A percentile compares a stretch with the other conserved stretches of the same genome.
Evolutionary conservation across 37 sponge, comb jelly and placozoan species (phyloP).

Genomic region (Cliona cf. orientalis): DNA sequence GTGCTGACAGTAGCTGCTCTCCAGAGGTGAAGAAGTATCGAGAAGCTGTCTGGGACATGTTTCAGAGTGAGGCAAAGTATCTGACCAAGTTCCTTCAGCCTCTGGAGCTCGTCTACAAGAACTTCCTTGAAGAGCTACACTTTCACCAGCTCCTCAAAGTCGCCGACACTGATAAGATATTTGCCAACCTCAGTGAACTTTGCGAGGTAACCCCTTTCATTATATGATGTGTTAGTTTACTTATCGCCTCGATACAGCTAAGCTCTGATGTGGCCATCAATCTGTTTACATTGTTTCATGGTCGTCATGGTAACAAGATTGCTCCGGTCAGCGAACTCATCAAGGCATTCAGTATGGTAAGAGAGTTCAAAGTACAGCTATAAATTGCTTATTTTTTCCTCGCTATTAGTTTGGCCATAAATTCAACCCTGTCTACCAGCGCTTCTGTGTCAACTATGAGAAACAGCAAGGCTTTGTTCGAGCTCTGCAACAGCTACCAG

Average conservation of each 20-base stretch:
- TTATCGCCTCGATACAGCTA: constrained; percentile 11
- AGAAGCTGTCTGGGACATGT: constrained; percentile 64
- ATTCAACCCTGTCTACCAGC: constrained; percentile 65
- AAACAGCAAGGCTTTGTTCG: constrained; percentile 45
- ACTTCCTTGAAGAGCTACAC: constrained; percentile 54
- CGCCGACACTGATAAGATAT: constrained; percentile 51
- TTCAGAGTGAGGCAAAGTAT: constrained; percentile 56
- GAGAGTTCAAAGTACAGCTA: background rate
- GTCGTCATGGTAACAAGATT: constrained; percentile 4
- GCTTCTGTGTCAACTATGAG: constrained; percentile 65
- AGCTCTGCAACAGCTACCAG: constrained; percentile 29
- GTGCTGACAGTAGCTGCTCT: background rate
- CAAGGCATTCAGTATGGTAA: constrained; percentile 56
- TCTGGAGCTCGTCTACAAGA: constrained; percentile 56
- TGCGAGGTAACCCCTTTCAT: constrained; percentile 56
- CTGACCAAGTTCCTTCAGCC: constrained; percentile 41
- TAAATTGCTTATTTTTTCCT: background rate
- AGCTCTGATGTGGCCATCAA: constrained; percentile 25
- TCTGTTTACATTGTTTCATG: constrained; percentile 45
- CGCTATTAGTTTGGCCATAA: constrained; percentile 61
- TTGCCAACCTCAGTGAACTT: constrained; percentile 61
- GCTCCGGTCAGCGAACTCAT: constrained; percentile 47
- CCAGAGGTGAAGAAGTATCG: constrained; percentile 17
- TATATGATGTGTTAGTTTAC: too few relatives aligned
- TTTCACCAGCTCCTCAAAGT: constrained; percentile 41